Base-by-base conservation (phyloP, 1,140 invertebrate species). In the Theocolax elegans region DNA sequence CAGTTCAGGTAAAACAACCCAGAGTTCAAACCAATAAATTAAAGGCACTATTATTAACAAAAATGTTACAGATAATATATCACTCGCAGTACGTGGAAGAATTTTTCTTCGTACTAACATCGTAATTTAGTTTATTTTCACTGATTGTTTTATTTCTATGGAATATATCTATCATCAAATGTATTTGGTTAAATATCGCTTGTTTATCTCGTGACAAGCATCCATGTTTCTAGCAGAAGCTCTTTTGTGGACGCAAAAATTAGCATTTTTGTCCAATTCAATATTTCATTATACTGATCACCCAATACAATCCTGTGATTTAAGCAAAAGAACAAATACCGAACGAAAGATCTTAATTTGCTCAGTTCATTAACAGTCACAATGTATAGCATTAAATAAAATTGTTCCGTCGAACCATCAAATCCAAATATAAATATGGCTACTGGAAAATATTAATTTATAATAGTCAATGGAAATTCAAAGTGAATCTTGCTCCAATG, bases 341-440 rank as follows among this genome's bases (percentile, higher is more conserved):
- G n/a, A n/a, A n/a, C n/a, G n/a, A n/a, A n/a, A n/a, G n/a, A n/a
- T n/a, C n/a, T n/a, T n/a, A n/a, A n/a, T n/a, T n/a, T n/a, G n/a
- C n/a, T n/a, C 75, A 91, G 89, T 49, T 91, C 90, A 38, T 94
- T 78, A 3, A 91, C 77, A 76, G 92, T 90, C 3, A 93, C 87
- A 49, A 92, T 87, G 53, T 91, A 90, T 35, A 94, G 80, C 76
- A 93, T 84, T 19, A 94, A 79, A 84, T 92, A 92, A 67, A 87
- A 87, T 75, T 90, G 87, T 73, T 88, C 83, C 25, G 83, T 76
- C 2, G 87, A 87, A 38, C 85, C 81, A 71, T 89, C 87, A n/a
- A 90, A 83, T 23, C 87, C 87, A 74, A 87, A 84, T 15, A 90
- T 80, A 44, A 92, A 79, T 48, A 89, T 88, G 6, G 89, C 86